These are phyloP conservation scores for Carcinoscorpius rotundicauda DNA, from an alignment of 1,140 invertebrate species.

Conservation along the genomic window DNA sequence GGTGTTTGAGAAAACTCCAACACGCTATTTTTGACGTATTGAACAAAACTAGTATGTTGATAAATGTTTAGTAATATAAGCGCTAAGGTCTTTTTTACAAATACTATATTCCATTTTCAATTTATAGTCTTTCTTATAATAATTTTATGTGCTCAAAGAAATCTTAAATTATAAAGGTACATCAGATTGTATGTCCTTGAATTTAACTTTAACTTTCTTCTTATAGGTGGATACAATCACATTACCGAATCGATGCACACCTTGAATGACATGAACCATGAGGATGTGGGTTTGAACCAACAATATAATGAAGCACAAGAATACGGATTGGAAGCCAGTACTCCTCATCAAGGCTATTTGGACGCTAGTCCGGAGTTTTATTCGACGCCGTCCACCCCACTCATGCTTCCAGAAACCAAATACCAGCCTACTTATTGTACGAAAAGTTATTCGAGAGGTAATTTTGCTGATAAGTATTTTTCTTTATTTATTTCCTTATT, in stretches of 20 bases:
- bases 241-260: slow-evolving; percentile 34
- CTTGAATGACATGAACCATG: slow-evolving; percentile 25
- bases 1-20: no score
- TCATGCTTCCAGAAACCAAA: slow-evolving; percentile 33
- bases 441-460: slow-evolving; percentile 20
- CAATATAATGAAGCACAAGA: slow-evolving; percentile 49
- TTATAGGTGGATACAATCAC: slow-evolving; percentile 37
- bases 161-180: no score
- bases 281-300: slow-evolving; percentile 24
- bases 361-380: slow-evolving; percentile 66
- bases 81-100: no score
- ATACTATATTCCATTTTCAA: no score
- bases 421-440: slow-evolving; percentile 27
- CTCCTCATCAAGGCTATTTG: slow-evolving; percentile 27
- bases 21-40: no score
- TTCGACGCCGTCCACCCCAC: slow-evolving; percentile 35
- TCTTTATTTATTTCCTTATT: neutral
- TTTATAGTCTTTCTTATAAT: no score
- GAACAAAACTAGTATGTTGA: no score
- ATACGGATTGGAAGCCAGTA: slow-evolving; percentile 44
- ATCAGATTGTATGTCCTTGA: no score
- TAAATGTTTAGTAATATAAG: no score
- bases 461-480: neutral
- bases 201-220: slow-evolving; percentile 6
- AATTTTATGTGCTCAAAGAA: no score